Percentiles rank a stretch among this genome's conserved stretches.
These are phyloP conservation scores for Gallinago stenura DNA, from an alignment of 2,797 vertebrate genomes.

Conservation along the genomic window DNA sequence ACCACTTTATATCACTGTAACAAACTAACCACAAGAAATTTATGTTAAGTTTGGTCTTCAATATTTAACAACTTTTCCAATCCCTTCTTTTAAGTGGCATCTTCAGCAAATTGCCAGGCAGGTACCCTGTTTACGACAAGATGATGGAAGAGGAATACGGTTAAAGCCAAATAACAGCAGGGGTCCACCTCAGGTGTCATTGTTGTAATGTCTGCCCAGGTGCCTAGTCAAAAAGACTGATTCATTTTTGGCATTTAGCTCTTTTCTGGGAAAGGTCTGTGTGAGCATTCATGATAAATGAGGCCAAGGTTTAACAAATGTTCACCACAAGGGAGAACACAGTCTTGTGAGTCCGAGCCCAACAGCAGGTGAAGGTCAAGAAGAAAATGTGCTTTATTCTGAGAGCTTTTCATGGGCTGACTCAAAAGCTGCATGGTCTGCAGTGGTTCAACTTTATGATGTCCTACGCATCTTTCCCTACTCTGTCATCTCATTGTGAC, in stretches of 20 bases:
- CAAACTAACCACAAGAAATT: background rate
- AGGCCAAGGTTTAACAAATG: background rate
- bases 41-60: background rate
- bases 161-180: background rate
- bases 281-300: constrained; percentile 14
- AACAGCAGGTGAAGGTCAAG: constrained; percentile 11
- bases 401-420: background rate
- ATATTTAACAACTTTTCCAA: background rate
- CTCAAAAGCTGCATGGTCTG: background rate
- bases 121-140: background rate
- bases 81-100: background rate
- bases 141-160: background rate
- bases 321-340: background rate
- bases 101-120: background rate
- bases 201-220: background rate
- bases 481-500: background rate
- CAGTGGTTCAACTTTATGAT: background rate
- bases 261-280: background rate
- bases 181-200: background rate
- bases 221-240: background rate
- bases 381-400: background rate
- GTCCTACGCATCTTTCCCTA: background rate
- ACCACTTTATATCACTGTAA: background rate
- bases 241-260: background rate
- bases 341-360: background rate